These are phyloP conservation scores for Heliconius charithonia DNA, from an alignment of 2,888 invertebrate genomes.

Conservation along the genomic window DNA sequence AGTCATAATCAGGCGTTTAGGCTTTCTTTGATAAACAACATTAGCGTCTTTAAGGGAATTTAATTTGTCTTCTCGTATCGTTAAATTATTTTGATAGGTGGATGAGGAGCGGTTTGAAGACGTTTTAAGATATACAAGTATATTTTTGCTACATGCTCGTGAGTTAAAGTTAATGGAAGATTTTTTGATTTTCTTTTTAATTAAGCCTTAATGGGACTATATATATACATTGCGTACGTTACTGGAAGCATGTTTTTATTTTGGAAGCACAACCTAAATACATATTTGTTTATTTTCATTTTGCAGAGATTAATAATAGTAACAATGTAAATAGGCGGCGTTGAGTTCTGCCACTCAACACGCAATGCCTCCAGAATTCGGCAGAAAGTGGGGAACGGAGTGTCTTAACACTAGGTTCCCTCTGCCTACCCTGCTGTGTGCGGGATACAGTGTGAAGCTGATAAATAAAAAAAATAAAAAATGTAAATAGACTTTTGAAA, in stretches of 20 bases:
- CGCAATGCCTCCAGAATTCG: no score
- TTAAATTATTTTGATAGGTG: slow-evolving; percentile 35
- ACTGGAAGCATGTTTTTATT: background rate
- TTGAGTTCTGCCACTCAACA: no score
- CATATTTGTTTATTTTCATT: no score
- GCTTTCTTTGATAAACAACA: slow-evolving; percentile 79
- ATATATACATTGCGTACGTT: background rate
- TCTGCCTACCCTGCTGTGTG: no score
- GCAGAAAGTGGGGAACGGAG: no score
- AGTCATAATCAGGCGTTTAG: slow-evolving; percentile 77
- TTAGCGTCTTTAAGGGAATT: slow-evolving; percentile 75
- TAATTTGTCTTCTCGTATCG: slow-evolving; percentile 63
- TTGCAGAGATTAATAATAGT: no score
- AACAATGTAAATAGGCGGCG: no score
- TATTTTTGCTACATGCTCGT: background rate
- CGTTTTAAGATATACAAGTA: background rate
- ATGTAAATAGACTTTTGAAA: no score
- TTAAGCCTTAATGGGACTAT: background rate
- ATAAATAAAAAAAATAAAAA: no score
- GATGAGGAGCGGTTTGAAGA: slow-evolving; percentile 23
- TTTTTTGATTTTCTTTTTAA: background rate
- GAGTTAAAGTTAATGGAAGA: background rate
- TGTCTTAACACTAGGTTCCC: no score
- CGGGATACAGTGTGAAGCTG: no score
- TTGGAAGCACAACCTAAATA: no score